Evolutionary conservation across 1,140 invertebrate genomes (phyloP), one percentile per base, ranked within the genome.

Genomic region (Drusus annulatus): DNA sequence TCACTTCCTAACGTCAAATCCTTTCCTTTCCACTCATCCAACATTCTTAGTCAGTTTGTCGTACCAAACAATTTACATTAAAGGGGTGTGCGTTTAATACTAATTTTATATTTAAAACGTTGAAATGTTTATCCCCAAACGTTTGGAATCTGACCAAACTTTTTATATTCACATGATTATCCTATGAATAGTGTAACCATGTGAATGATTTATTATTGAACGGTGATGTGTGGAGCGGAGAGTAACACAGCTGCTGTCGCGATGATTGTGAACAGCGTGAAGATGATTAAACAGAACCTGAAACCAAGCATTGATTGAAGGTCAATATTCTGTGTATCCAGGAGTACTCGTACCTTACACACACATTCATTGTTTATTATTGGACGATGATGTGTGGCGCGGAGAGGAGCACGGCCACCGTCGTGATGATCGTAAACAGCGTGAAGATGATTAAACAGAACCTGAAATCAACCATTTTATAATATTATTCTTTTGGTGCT

Each of bases 361-460:
- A 45, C 36, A 45, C 36, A 45, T 45, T 45, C 36, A 45, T 45
- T 45, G 36, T 81, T 79, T 88, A 89, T 93, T 95, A 96, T 91
- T 96, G 95, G 88, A 97, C 97, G 87, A 98, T 97, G 88, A 99
- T 97, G 90, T 98, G 97, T 80, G 97, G 97, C 84, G 97, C 97
- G 79, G 96, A 97, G 81, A 96, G 92, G 83, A 99, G 92, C 86
- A 99, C 97, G 79, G 96, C 95, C 85, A 97, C 93, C 77, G 98
- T 99, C 81, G 98, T 98, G 86, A 98, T 94, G 86, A 99, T 92
- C 81, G 98, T 99, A 91, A 99, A 99, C 84, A 97, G 89, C 77
- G 97, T 96, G 92, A 99, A 99, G 87, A 98, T 94, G 89, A 98
- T 96, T 89, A 99, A 93, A 92, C 98, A 99, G 88, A 99, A 94